These are phyloP conservation scores for Aphrophora alni DNA, from an alignment of 2,888 invertebrate species.

Conservation along the genomic window DNA sequence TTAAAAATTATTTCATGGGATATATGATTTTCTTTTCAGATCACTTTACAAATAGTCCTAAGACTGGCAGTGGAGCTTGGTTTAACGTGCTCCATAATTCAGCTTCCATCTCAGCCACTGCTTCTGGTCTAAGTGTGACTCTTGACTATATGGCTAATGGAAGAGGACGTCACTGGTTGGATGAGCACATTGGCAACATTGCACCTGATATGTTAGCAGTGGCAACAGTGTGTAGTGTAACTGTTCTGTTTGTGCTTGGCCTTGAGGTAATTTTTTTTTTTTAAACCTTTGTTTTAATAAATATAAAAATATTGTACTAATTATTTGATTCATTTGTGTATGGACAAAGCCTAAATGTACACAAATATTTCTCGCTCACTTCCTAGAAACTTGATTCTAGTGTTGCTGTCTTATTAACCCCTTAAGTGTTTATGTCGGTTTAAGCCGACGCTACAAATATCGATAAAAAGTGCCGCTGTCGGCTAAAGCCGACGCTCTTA, in stretches of 20 bases:
- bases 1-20: too few relatives aligned
- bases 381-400: too few relatives aligned
- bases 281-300: too few relatives aligned
- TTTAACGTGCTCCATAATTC: background rate
- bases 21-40: background rate
- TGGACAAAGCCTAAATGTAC: too few relatives aligned
- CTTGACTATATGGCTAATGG: background rate
- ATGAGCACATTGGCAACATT: background rate
- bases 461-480: too few relatives aligned
- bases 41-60: background rate
- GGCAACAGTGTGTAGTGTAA: background rate
- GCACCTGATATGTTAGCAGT: background rate
- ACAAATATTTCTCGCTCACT: too few relatives aligned
- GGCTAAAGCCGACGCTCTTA: too few relatives aligned
- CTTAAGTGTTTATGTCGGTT: too few relatives aligned
- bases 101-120: background rate
- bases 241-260: background rate
- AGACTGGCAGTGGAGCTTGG: background rate
- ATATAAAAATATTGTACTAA: too few relatives aligned
- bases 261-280: background rate
- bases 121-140: background rate
- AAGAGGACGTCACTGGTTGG: background rate
- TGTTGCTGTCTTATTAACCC: too few relatives aligned
- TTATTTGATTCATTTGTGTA: too few relatives aligned
- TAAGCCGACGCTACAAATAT: too few relatives aligned